A percentile compares a stretch with the other conserved stretches of the same genome.
phyloP scores from a whole-genome alignment of 2,113 vertebrate species.

The Cyanoliseus patagonus region DNA sequence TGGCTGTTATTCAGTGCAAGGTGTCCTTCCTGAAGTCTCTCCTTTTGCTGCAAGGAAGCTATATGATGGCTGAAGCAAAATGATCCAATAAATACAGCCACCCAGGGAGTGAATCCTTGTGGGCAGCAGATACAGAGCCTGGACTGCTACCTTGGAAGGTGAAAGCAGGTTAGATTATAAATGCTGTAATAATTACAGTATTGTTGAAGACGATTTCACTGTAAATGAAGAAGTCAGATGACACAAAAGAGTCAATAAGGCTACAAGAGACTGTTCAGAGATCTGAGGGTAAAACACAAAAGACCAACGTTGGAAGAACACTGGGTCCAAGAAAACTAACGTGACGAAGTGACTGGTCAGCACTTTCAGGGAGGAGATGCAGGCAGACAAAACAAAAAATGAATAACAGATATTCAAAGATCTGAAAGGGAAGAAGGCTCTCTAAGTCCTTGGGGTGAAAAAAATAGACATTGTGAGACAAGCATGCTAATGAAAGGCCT shows the following conservation, averaged over 20 bases:
- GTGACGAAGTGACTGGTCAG: not conserved
- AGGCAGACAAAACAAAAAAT: not conserved
- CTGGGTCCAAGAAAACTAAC: not conserved
- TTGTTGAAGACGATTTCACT: not conserved
- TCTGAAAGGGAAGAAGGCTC: not conserved
- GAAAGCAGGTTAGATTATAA: not conserved
- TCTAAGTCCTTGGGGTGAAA: not conserved
- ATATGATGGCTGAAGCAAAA: not conserved
- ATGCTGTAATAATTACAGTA: not conserved
- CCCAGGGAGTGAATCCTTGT: not conserved
- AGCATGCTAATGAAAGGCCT: not conserved
- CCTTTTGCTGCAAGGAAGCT: not conserved
- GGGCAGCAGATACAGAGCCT: not conserved
- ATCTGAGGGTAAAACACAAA: not conserved
- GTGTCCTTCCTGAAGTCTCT: not conserved
- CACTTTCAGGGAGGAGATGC: not conserved
- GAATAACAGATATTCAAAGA: not conserved
- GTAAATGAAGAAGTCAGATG: not conserved
- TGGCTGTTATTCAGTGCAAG: not conserved
- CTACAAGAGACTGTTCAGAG: not conserved
- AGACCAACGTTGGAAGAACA: accelerated
- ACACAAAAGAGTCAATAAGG: not conserved
- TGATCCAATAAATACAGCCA: not conserved
- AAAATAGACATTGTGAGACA: not conserved
- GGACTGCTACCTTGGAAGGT: not conserved